Base-by-base conservation (phyloP, 2,888 invertebrate genomes). In the Sarcophaga variegata region DNA sequence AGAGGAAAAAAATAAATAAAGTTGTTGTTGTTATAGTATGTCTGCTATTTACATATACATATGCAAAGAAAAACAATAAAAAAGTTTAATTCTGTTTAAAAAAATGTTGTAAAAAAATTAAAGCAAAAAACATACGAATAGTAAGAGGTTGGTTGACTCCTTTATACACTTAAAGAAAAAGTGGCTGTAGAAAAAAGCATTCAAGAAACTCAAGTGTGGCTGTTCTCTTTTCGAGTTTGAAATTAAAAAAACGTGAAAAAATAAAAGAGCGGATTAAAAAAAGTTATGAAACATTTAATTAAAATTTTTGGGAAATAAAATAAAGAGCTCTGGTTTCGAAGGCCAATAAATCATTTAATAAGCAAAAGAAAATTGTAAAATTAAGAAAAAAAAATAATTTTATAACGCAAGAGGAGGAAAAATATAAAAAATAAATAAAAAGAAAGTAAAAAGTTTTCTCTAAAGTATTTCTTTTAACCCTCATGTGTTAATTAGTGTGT, bases 401-500 rank as follows among this genome's bases (percentile, higher is more conserved):
- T 20, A n/a, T 17, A 69, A 25, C 17, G 25, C 25, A 37, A 37
- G 37, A 37, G 37, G 6, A 37, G 49, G 3, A 72, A 59, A 59
- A 70, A 25, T 22, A 70, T 10, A 75, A 45, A 66, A 66, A 10
- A 27, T 12, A 70, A 64, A 27, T 6, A 59, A 62, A 63, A 71
- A 17, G 27, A n/a, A 54, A 74, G 37, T 37, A 54, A 66, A 63
- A 72, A 66, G 49, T 66, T 72, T 60, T 11, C 8, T 27, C 11
- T 0, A 62, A 27, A 49, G 67, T 37, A 14, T 69, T 54, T 54
- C 54, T 54, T 37, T 37, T 63, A 47, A 69, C 27, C 59, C 64
- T 60, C 45, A 62, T 66, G 70, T 78, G 70, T 63, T 81, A 78
- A 83, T 69, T 81, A 77, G 70, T 67, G 37, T 60, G 54, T 54